Evolutionary conservation across 1,140 invertebrate genomes (phyloP).

Genomic region (Mya arenaria): DNA sequence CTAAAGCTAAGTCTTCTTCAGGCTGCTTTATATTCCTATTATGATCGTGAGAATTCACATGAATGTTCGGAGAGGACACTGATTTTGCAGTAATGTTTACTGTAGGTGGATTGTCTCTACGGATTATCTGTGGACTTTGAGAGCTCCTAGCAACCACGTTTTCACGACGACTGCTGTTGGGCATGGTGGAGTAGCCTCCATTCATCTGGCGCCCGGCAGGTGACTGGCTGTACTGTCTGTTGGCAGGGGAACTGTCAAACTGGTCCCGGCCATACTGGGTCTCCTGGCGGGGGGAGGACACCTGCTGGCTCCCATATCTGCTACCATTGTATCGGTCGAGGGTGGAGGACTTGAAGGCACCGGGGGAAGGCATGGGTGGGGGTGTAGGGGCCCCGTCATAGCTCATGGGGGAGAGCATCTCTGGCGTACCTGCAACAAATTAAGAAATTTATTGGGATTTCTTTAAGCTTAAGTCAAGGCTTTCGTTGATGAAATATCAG

Average conservation of each 20-base stretch:
- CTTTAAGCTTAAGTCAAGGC: no score
- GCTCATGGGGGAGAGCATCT: conserved; percentile 76
- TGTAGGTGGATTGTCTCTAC: conserved; percentile 48
- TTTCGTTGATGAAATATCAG: no score
- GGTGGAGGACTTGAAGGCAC: conserved; percentile 68
- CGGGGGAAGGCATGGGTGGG: conserved; percentile 76
- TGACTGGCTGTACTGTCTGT: background rate
- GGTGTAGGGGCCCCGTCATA: conserved; percentile 74
- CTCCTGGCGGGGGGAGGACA: background rate
- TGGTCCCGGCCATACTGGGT: background rate
- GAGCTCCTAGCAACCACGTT: conserved; percentile 4
- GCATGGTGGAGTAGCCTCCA: conserved; percentile 31
- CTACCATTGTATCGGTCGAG: conserved; percentile 25
- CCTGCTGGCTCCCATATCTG: conserved; percentile 4
- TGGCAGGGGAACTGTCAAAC: background rate
- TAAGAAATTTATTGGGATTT: background rate
- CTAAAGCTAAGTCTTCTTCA: conserved; percentile 57
- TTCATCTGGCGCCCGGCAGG: conserved; percentile 20
- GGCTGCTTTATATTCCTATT: background rate
- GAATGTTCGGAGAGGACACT: conserved; percentile 21
- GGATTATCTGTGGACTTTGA: conserved; percentile 35
- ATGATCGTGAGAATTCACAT: conserved; percentile 15
- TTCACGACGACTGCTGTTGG: conserved; percentile 20
- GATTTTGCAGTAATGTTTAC: conserved; percentile 47
- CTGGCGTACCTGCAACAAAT: conserved; percentile 72